These are phyloP conservation scores for Macrosiphum euphorbiae DNA, from an alignment of 2,888 invertebrate genomes.

Conservation along the genomic window DNA sequence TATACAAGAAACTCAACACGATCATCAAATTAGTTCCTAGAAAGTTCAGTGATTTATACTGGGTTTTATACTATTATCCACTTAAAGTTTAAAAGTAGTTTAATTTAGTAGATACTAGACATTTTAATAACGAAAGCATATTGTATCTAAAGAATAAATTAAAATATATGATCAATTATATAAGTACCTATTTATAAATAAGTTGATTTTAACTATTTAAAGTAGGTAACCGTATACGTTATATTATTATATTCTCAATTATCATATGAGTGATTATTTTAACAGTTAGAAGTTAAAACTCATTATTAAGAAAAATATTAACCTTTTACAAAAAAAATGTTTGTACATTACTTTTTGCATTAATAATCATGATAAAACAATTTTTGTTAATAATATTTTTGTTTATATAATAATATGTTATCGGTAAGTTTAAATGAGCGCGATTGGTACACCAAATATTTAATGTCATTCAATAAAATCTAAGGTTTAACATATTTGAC, in stretches of 20 bases:
- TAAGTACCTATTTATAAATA: neutral
- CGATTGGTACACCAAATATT: neutral
- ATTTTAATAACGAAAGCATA: neutral
- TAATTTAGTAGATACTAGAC: neutral
- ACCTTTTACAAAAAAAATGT: neutral
- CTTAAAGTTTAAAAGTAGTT: neutral
- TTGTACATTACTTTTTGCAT: neutral
- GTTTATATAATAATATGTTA: neutral
- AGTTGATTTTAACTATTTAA: neutral
- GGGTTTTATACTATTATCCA: neutral
- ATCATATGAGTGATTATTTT: neutral
- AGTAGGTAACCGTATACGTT: neutral
- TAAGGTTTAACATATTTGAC: neutral
- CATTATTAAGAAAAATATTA: neutral
- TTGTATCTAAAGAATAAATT: neutral
- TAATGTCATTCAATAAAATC: neutral
- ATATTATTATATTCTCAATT: neutral
- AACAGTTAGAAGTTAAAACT: neutral
- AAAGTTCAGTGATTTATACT: conserved; percentile 1
- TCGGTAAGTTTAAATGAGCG: neutral
- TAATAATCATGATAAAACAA: neutral
- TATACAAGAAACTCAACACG: neutral
- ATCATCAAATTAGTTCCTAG: neutral
- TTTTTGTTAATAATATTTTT: neutral
- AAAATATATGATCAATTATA: neutral